Conservation (phyloP, 2,888 invertebrate species). For the Cheilosia impressa region DNA sequence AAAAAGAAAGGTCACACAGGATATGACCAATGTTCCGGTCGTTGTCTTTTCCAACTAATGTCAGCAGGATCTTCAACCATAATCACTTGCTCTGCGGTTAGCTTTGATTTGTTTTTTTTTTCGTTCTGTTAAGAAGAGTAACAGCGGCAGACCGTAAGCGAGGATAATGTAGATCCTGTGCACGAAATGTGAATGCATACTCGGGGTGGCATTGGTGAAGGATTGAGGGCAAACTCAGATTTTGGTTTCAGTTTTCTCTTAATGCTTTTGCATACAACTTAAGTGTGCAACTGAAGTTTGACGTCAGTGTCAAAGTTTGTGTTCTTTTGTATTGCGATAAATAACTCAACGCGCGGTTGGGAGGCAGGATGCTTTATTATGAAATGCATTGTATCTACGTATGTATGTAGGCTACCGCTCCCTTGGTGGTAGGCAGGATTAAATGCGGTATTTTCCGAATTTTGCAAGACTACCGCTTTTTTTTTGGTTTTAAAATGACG, state of each 20-base stretch:
- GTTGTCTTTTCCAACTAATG: slow-evolving; percentile 45
- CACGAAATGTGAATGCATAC: slow-evolving; percentile 18
- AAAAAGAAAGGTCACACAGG: background rate
- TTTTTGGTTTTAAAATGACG: too few species aligned
- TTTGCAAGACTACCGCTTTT: too few species aligned
- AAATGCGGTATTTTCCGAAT: too few species aligned
- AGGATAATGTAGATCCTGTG: slow-evolving; percentile 20
- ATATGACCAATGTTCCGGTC: slow-evolving; percentile 31
- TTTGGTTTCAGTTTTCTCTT: slow-evolving; percentile 37
- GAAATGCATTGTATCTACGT: too few species aligned
- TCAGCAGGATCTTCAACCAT: slow-evolving; percentile 44
- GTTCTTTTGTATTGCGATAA: background rate
- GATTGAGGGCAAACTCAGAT: slow-evolving; percentile 10
- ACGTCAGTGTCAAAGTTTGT: slow-evolving; percentile 44
- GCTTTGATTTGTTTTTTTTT: slow-evolving; percentile 24
- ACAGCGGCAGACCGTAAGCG: slow-evolving; percentile 11
- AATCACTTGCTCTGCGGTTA: slow-evolving; percentile 55
- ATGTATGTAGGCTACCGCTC: too few species aligned
- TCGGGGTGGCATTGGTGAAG: background rate
- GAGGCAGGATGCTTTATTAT: background rate
- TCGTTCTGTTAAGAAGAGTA: background rate
- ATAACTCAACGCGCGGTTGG: slow-evolving; percentile 2
- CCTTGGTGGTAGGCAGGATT: too few species aligned
- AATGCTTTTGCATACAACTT: slow-evolving; percentile 29
- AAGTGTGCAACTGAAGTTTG: slow-evolving; percentile 56